Percentiles rank a stretch among this genome's conserved stretches.
Evolutionary conservation across 2,113 vertebrate genomes (phyloP).

Genomic region (Pelecanus crispus): DNA sequence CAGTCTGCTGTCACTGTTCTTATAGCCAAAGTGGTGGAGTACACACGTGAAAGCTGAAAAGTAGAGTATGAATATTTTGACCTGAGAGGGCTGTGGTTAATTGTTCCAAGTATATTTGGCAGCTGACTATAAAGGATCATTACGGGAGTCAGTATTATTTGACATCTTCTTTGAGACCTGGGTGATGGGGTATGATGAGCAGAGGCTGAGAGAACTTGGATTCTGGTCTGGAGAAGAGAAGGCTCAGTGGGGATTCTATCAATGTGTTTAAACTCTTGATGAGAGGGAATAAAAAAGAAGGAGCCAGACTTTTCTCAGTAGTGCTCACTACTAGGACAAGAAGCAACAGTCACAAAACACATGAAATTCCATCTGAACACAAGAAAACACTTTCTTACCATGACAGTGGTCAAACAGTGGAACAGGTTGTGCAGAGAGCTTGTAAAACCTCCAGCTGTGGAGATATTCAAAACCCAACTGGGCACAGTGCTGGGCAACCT

Average conservation of each 20-base stretch:
- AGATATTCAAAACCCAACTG: not conserved
- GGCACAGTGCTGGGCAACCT: not conserved
- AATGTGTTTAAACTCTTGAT: not conserved
- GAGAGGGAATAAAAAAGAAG: not conserved
- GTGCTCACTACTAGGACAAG: not conserved
- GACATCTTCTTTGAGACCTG: not conserved
- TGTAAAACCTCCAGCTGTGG: not conserved
- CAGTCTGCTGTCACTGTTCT: not conserved
- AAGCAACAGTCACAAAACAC: not conserved
- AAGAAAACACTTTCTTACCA: not conserved
- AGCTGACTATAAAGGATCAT: not conserved
- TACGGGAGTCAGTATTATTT: not conserved
- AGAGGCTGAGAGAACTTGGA: not conserved
- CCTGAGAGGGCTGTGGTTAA: not conserved
- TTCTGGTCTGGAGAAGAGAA: not conserved
- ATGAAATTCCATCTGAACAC: not conserved
- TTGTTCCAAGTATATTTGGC: not conserved
- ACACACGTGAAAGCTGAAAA: not conserved
- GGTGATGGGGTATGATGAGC: not conserved
- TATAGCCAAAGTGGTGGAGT: not conserved
- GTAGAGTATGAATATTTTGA: not conserved
- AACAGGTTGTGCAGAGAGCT: not conserved
- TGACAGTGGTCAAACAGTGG: not conserved
- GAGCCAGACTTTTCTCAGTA: not conserved
- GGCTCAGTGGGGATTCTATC: not conserved